Percentiles rank a stretch among this genome's conserved stretches.
Conservation (phyloP, 2,113 vertebrate genomes). For the Connochaetes taurinus region DNA sequence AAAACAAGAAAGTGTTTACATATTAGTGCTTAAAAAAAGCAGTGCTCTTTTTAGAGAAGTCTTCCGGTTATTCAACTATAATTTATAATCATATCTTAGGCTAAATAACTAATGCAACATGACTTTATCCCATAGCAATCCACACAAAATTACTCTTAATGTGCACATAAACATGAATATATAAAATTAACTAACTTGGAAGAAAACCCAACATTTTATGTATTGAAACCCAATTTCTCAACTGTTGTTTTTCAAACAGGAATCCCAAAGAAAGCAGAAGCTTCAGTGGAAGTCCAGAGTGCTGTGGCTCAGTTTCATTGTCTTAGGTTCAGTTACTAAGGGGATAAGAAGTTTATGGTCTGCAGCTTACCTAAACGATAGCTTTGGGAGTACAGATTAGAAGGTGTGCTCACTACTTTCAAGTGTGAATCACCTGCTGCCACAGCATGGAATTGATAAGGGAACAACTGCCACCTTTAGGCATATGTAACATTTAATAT, state of each 20-base stretch:
- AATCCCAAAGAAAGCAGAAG: slow-evolving; percentile 5
- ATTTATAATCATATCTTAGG: neutral
- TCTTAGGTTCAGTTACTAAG: neutral
- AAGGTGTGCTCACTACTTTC: neutral
- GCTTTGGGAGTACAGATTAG: neutral
- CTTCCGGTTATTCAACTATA: neutral
- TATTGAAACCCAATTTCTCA: slow-evolving; percentile 33
- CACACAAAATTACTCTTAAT: neutral
- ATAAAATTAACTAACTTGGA: neutral
- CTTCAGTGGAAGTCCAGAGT: neutral
- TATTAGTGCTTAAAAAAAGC: neutral
- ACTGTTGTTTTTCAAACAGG: slow-evolving; percentile 28
- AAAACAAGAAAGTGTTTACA: neutral
- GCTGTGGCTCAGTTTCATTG: neutral
- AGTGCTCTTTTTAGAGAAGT: slow-evolving; percentile 18
- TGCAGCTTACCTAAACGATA: neutral
- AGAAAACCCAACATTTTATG: neutral
- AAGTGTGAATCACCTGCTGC: neutral
- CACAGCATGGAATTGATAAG: neutral
- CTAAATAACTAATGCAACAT: neutral
- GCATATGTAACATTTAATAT: neutral
- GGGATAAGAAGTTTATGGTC: neutral
- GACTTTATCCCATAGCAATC: neutral
- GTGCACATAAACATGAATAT: neutral
- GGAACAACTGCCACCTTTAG: neutral